Conservation (phyloP, 1,140 invertebrate species). For the Vollenhovia emeryi region DNA sequence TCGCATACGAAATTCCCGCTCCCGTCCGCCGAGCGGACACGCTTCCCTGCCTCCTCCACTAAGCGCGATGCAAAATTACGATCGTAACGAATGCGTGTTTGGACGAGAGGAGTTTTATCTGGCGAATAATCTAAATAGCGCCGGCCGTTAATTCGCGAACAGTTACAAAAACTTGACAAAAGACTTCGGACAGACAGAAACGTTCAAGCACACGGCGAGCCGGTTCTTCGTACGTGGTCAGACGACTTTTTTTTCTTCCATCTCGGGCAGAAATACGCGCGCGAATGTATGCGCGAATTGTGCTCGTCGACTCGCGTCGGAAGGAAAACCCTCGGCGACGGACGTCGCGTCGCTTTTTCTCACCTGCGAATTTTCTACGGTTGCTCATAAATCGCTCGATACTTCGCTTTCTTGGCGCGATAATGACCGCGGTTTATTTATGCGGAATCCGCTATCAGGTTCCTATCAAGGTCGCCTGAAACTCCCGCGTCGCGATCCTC, state of each 20-base stretch:
- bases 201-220: background rate
- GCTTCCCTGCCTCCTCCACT: background rate
- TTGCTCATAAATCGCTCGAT: background rate
- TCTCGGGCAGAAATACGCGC: background rate
- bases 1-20: constrained; percentile 53
- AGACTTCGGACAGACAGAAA: constrained; percentile 17
- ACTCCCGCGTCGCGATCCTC: background rate
- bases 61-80: constrained; percentile 18
- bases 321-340: background rate
- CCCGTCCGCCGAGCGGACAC: constrained; percentile 19
- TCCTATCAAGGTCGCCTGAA: background rate
- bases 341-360: background rate
- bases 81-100: constrained; percentile 14
- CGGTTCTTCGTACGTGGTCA: constrained; percentile 17
- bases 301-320: background rate
- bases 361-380: background rate
- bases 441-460: background rate
- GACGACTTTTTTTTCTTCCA: constrained; percentile 35
- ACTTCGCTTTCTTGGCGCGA: background rate
- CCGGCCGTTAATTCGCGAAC: constrained; percentile 48
- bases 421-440: constrained; percentile 1
- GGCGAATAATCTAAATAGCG: constrained; percentile 43
- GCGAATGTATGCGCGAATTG: background rate
- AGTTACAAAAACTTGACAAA: constrained; percentile 19
- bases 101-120: constrained; percentile 12